These are phyloP conservation scores for Oncopeltus fasciatus DNA, from an alignment of 1,140 invertebrate genomes.

Conservation along the genomic window DNA sequence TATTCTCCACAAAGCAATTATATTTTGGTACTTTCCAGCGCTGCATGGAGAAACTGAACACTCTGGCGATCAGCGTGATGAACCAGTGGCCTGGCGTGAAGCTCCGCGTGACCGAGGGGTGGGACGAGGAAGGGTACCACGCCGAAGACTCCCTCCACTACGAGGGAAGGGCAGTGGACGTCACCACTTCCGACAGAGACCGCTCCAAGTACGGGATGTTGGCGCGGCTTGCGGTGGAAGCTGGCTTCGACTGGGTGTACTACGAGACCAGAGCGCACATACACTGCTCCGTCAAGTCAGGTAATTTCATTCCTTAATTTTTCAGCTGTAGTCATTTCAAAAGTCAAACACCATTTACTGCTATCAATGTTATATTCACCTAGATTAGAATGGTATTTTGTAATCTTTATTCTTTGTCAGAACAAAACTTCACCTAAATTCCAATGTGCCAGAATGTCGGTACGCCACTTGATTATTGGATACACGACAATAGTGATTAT, in stretches of 20 bases:
- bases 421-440: no score
- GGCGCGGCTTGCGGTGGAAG: constrained; percentile 85
- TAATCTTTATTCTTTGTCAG: no score
- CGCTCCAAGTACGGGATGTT: constrained; percentile 88
- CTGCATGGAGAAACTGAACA: constrained; percentile 89
- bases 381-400: no score
- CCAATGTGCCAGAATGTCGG: no score
- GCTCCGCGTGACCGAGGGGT: constrained; percentile 81
- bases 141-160: constrained; percentile 77
- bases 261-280: constrained; percentile 89
- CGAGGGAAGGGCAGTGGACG: constrained; percentile 88
- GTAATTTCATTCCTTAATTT: no score
- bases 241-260: constrained; percentile 97
- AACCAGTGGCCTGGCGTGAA: constrained; percentile 93
- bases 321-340: no score
- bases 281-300: constrained; percentile 94
- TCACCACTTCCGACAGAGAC: constrained; percentile 86
- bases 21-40: constrained; percentile 66
- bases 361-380: no score
- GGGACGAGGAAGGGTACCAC: constrained; percentile 80
- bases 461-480: no score
- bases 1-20: no score
- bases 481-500: no score
- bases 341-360: no score
- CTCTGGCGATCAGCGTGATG: constrained; percentile 89